These are phyloP conservation scores for Hyposoter didymator DNA, from an alignment of 2,888 invertebrate genomes.

Conservation along the genomic window DNA sequence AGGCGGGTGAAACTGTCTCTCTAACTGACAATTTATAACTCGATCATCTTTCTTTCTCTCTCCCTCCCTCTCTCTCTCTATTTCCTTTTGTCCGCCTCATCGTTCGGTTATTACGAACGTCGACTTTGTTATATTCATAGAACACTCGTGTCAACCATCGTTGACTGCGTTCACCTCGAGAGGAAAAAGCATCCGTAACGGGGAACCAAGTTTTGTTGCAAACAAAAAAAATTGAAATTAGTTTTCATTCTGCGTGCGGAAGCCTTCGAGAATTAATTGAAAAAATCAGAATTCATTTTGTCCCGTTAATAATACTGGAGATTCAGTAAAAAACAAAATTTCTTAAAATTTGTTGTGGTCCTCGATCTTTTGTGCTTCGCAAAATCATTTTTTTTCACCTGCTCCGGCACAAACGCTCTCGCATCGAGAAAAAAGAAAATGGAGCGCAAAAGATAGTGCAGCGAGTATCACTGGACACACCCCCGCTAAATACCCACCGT, in stretches of 20 bases:
- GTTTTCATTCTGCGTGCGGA: background rate
- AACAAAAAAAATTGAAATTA: background rate
- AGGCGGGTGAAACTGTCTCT: slow-evolving; percentile 43
- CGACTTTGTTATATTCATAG: slow-evolving; percentile 19
- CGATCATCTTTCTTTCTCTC: slow-evolving; percentile 17
- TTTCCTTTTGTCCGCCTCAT: slow-evolving; percentile 22
- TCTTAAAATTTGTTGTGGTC: background rate
- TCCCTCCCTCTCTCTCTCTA: background rate
- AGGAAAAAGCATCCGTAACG: slow-evolving; percentile 17
- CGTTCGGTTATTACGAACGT: slow-evolving; percentile 54
- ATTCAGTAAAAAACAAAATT: background rate
- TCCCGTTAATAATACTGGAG: background rate
- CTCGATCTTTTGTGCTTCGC: background rate
- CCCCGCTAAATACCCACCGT: too few relatives aligned
- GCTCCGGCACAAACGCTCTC: background rate
- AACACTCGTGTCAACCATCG: slow-evolving; percentile 28
- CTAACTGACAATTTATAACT: slow-evolving; percentile 61
- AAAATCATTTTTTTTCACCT: background rate
- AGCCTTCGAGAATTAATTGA: background rate
- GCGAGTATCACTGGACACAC: too few relatives aligned
- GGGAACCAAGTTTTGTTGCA: background rate
- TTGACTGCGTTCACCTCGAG: slow-evolving; percentile 10
- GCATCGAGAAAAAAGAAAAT: too few relatives aligned
- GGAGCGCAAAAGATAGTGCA: too few relatives aligned
- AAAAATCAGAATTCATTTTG: background rate